These are phyloP conservation scores for Leptinotarsa lineolata DNA, from an alignment of 1,140 invertebrate genomes.

Conservation along the genomic window DNA sequence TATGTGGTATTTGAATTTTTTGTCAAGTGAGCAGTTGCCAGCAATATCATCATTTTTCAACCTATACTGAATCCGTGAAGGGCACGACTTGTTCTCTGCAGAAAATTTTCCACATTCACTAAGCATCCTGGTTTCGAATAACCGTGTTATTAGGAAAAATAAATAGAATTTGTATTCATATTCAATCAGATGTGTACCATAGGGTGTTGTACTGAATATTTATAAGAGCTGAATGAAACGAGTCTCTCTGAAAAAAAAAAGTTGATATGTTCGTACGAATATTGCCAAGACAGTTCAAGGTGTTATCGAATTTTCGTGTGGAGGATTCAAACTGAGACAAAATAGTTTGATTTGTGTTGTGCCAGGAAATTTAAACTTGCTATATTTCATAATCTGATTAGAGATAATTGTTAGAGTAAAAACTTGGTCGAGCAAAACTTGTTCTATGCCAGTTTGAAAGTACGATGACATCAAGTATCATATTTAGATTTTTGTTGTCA, in stretches of 20 bases:
- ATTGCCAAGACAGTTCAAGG: not conserved
- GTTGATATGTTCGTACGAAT: slow-evolving; percentile 1
- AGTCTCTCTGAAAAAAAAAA: not conserved
- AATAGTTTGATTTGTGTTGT: not conserved
- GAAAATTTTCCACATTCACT: not conserved
- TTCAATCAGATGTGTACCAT: not conserved
- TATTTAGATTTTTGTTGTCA: too few relatives aligned
- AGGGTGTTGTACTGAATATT: not conserved
- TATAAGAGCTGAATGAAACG: not conserved
- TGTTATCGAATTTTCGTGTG: not conserved
- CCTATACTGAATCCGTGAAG: not conserved
- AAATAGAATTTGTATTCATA: not conserved
- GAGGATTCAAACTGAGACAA: not conserved
- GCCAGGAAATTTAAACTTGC: not conserved
- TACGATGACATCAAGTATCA: too few relatives aligned
- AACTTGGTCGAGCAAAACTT: too few relatives aligned
- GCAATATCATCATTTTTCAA: too few relatives aligned
- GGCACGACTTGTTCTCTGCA: not conserved
- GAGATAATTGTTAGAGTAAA: too few relatives aligned
- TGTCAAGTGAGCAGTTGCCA: too few relatives aligned
- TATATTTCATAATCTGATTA: not conserved
- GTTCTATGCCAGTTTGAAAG: too few relatives aligned
- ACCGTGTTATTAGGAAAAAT: not conserved
- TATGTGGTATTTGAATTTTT: not conserved
- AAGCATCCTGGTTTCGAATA: not conserved